Evolutionary conservation across 1,140 invertebrate species (phyloP).

Genomic region (Cherax quadricarinatus): DNA sequence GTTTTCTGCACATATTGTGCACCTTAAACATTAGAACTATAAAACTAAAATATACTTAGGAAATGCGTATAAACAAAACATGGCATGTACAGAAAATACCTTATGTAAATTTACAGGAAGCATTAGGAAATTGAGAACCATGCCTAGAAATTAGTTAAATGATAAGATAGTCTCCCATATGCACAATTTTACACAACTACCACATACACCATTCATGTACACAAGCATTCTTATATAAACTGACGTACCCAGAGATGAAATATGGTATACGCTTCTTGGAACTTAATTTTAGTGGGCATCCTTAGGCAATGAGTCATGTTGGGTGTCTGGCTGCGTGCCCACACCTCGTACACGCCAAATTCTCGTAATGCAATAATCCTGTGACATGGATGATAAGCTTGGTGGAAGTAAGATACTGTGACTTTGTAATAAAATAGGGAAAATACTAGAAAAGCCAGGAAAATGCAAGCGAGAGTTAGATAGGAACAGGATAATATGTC

Average conservation of each 20-base stretch:
- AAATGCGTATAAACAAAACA: neutral
- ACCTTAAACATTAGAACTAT: too few relatives aligned
- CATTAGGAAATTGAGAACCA: neutral
- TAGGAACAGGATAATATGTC: neutral
- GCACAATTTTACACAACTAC: neutral
- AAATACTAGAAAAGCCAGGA: neutral
- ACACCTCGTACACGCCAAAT: constrained; percentile 41
- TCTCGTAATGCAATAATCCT: constrained; percentile 48
- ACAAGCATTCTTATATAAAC: too few relatives aligned
- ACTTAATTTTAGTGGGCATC: constrained; percentile 51
- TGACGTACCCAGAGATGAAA: constrained; percentile 44
- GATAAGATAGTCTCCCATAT: too few relatives aligned
- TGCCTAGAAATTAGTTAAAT: neutral
- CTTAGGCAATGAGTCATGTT: constrained; percentile 43
- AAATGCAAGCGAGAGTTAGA: neutral
- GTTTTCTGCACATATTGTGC: too few relatives aligned
- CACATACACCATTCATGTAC: neutral
- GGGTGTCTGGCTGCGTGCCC: constrained; percentile 22
- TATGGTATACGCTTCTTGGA: constrained; percentile 39
- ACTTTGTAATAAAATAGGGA: neutral
- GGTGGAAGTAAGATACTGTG: neutral
- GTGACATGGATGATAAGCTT: neutral
- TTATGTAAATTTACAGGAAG: neutral
- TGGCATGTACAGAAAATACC: neutral
- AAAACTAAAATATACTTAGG: neutral